Evolutionary conservation across 2,113 vertebrate genomes (phyloP).

Genomic region (Vombatus ursinus): DNA sequence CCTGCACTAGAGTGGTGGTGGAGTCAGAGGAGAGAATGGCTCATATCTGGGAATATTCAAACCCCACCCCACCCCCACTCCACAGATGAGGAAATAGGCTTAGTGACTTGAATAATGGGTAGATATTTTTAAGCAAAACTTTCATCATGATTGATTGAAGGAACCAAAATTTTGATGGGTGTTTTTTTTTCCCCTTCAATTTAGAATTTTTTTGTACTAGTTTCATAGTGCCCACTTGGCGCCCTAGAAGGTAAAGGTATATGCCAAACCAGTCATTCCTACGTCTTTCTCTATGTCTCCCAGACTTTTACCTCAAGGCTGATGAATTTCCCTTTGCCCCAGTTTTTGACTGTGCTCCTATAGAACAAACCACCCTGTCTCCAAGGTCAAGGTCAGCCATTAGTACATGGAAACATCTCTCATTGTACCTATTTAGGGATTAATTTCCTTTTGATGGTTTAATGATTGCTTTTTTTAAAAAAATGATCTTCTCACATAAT

Average conservation of each 20-base stretch:
- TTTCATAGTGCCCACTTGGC: neutral
- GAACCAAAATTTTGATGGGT: neutral
- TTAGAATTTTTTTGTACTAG: neutral
- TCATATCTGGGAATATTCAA: neutral
- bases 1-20: neutral
- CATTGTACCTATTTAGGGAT: neutral
- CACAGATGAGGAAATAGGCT: neutral
- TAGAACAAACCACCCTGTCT: neutral
- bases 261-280: neutral
- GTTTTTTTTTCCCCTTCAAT: neutral
- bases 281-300: neutral
- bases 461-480: neutral
- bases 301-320: neutral
- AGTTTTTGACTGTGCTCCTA: neutral
- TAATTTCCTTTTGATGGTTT: neutral
- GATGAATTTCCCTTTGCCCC: neutral
- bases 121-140: neutral
- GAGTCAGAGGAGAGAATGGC: neutral
- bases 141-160: neutral
- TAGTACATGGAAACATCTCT: neutral
- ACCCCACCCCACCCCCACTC: neutral
- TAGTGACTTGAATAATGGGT: neutral
- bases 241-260: neutral
- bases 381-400: neutral
- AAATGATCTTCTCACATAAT: neutral